phyloP scores from a whole-genome alignment of 2,797 vertebrate genomes.

The Leptoclinus maculatus region DNA sequence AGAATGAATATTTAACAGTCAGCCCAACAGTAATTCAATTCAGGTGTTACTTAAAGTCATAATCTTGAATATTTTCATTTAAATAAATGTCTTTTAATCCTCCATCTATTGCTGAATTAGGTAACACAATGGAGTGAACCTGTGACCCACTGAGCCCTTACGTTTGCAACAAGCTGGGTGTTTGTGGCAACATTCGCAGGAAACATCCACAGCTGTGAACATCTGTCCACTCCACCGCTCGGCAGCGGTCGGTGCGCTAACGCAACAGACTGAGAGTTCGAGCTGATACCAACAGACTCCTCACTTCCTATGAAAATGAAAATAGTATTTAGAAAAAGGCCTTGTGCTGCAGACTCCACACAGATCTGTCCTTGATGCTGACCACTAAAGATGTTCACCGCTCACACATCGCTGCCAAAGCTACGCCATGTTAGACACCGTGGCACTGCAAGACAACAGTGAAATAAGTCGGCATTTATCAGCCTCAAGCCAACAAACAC shows the following conservation, averaged over 20 bases:
- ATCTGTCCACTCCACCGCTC: no score
- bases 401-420: neutral
- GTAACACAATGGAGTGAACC: no score
- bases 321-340: neutral
- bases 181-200: no score
- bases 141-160: no score
- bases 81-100: neutral
- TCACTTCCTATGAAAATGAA: slow-evolving; percentile 5
- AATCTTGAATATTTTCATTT: neutral
- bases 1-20: neutral
- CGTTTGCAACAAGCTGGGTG: no score
- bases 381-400: neutral
- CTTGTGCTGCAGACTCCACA: neutral
- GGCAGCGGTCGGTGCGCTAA: no score
- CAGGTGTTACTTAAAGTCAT: neutral
- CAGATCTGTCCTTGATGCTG: neutral
- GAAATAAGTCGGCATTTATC: slow-evolving; percentile 16
- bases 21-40: neutral
- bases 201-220: no score
- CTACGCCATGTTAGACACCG: neutral
- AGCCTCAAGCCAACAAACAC: slow-evolving; percentile 21
- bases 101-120: no score
- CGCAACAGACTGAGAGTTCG: no score
- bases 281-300: neutral
- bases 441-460: neutral